A percentile compares a stretch with the other conserved stretches of the same genome.
Conservation (phyloP, 1,140 invertebrate species). For the Goniozus legneri region DNA sequence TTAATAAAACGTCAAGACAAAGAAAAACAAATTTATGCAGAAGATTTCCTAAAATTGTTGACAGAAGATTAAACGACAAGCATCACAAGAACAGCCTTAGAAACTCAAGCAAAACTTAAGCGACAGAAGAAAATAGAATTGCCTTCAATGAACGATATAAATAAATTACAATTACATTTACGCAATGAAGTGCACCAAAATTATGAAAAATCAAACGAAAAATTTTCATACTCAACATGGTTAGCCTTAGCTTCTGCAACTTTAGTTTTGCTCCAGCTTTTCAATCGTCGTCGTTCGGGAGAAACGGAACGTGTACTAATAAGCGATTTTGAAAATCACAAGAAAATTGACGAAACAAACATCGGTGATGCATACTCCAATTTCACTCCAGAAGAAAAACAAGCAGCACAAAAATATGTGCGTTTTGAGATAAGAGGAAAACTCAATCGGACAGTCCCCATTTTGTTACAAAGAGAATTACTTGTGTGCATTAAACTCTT, state of each 20-base stretch:
- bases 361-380: too few relatives aligned
- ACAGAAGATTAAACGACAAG: slow-evolving; percentile 10
- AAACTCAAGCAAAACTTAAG: slow-evolving; percentile 11
- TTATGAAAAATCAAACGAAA: slow-evolving; percentile 4
- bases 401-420: slow-evolving; percentile 2
- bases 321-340: too few relatives aligned
- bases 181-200: neutral
- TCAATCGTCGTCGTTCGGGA: too few relatives aligned
- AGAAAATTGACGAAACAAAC: too few relatives aligned
- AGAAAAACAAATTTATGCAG: slow-evolving; percentile 5
- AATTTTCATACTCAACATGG: slow-evolving; percentile 5
- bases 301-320: too few relatives aligned
- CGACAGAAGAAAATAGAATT: slow-evolving; percentile 1
- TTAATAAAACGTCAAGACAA: slow-evolving; percentile 4
- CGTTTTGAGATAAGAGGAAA: slow-evolving; percentile 8
- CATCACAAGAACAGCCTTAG: slow-evolving; percentile 6
- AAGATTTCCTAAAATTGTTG: slow-evolving; percentile 10
- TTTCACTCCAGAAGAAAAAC: too few relatives aligned
- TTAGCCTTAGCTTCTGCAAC: too few relatives aligned
- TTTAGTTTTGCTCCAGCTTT: too few relatives aligned
- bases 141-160: too few relatives aligned
- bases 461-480: slow-evolving; percentile 2
- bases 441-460: slow-evolving; percentile 6
- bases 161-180: too few relatives aligned
- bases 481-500: slow-evolving; percentile 5